A percentile compares a stretch with the other conserved stretches of the same genome.
Evolutionary conservation across 2,113 vertebrate genomes (phyloP).

Genomic region (Trichechus manatus): DNA sequence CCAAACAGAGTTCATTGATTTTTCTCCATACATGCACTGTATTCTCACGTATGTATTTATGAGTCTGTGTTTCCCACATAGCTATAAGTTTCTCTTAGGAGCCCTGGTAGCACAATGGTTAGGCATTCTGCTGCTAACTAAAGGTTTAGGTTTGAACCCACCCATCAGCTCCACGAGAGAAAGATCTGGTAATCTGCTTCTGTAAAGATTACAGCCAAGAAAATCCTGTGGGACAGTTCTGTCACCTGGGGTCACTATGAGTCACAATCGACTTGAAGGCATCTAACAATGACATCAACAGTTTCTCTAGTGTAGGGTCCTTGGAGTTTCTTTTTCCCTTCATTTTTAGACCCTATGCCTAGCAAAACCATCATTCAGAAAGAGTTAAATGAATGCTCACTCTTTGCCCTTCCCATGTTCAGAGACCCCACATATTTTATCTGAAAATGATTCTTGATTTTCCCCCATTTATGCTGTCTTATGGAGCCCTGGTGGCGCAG

Average conservation of each 20-base stretch:
- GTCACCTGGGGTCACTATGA: no score
- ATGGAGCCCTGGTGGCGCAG: no score
- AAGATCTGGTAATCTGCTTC: not conserved
- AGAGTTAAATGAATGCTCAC: not conserved
- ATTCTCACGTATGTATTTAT: not conserved
- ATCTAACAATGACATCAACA: no score
- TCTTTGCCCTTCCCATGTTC: not conserved
- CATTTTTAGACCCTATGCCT: not conserved
- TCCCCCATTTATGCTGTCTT: not conserved
- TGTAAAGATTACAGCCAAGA: no score
- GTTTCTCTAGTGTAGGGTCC: not conserved
- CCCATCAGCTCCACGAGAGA: not conserved
- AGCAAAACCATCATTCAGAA: not conserved
- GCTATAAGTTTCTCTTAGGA: not conserved
- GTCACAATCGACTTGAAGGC: no score
- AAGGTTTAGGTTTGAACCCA: no score
- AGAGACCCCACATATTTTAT: not conserved
- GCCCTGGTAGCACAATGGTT: not conserved
- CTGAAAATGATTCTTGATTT: conserved; percentile 14
- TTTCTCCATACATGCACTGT: not conserved
- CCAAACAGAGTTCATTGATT: not conserved
- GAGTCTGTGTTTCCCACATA: not conserved
- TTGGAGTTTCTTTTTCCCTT: not conserved
- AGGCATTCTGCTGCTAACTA: not conserved
- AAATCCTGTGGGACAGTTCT: no score